Percentiles rank a stretch among this genome's conserved stretches.
phyloP scores from a whole-genome alignment of 2,113 vertebrate genomes.

The Cervus canadensis region DNA sequence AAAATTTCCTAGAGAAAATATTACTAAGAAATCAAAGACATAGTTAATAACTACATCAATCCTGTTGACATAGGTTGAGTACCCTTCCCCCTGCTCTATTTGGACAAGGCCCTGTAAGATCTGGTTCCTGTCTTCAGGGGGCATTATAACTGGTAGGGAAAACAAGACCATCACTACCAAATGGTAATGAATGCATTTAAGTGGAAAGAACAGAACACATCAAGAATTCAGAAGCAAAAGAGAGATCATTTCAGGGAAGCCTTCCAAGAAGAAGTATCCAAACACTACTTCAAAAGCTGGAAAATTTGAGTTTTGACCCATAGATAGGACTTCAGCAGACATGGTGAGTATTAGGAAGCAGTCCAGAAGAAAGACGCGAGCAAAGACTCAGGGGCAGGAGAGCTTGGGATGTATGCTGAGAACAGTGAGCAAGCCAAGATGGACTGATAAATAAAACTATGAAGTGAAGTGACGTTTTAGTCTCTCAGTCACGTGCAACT shows the following conservation, averaged over 20 bases:
- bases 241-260: neutral
- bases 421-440: neutral
- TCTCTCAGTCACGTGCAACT: neutral
- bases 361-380: neutral
- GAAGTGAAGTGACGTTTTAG: neutral
- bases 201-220: neutral
- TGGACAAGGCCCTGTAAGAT: neutral
- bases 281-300: neutral
- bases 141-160: neutral
- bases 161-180: neutral
- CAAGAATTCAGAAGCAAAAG: neutral
- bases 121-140: neutral
- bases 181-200: neutral
- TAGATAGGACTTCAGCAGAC: neutral
- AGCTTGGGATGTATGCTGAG: neutral
- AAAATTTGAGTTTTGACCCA: neutral
- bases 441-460: neutral
- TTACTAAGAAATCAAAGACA: slow-evolving; percentile 15
- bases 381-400: neutral
- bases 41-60: neutral
- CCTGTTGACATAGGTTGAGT: neutral
- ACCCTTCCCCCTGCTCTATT: neutral
- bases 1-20: neutral
- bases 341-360: neutral
- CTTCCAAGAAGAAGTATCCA: neutral